A percentile compares a stretch with the other conserved stretches of the same genome.
phyloP scores from a whole-genome alignment of 2,888 invertebrate genomes.

The Pristionchus maxplancki region DNA sequence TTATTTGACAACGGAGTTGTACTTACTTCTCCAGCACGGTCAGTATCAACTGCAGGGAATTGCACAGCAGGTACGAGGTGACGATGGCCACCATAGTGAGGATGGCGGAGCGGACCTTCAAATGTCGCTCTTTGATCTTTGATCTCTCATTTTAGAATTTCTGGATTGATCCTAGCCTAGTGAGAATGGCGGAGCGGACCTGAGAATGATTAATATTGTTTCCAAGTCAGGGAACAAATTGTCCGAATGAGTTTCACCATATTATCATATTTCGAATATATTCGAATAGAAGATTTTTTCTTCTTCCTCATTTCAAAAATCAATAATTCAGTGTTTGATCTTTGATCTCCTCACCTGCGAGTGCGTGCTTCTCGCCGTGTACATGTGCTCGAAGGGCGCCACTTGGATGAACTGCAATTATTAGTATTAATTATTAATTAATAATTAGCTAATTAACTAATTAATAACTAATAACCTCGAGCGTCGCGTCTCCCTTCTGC shows the following conservation, averaged over 20 bases:
- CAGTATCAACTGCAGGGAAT: conserved; percentile 72
- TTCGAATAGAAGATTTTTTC: not conserved
- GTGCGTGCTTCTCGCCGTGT: conserved; percentile 38
- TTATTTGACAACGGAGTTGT: too few species aligned
- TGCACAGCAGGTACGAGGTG: conserved; percentile 74
- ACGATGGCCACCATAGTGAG: conserved; percentile 77
- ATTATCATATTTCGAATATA: not conserved
- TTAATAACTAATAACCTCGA: not conserved
- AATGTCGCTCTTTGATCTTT: not conserved
- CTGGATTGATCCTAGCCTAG: too few species aligned
- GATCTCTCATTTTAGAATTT: not conserved
- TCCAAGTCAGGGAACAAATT: too few species aligned
- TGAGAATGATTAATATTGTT: too few species aligned
- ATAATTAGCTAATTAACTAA: not conserved
- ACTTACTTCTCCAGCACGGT: conserved; percentile 72
- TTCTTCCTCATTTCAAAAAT: not conserved
- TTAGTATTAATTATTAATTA: not conserved
- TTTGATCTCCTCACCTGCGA: not conserved
- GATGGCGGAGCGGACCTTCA: conserved; percentile 70
- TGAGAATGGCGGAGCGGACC: too few species aligned
- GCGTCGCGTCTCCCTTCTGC: not conserved
- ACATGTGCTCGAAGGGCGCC: conserved; percentile 40
- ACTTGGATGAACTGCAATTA: conserved; percentile 17
- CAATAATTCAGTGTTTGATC: not conserved
- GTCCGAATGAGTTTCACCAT: conserved; percentile 1